Conservation (phyloP, 2,888 invertebrate genomes). For the Adela reaumurella region DNA sequence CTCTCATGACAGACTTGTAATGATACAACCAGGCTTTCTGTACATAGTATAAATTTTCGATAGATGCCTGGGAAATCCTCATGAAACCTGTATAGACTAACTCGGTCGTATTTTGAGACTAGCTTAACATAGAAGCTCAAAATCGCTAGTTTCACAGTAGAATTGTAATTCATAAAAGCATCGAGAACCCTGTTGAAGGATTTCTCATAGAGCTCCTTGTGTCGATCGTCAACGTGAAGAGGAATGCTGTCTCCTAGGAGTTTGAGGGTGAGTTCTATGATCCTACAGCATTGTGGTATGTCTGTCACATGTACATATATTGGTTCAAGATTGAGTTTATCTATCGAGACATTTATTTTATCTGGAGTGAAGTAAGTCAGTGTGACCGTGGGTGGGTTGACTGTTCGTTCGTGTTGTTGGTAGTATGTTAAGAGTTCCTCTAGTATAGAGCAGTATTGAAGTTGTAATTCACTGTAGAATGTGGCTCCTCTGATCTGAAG, state of each 20-base stretch:
- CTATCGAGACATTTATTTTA: constrained; percentile 29
- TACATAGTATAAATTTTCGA: constrained; percentile 20
- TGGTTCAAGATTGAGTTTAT: constrained; percentile 35
- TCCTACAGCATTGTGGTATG: constrained; percentile 26
- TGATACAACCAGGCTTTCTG: constrained; percentile 27
- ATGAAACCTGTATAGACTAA: constrained; percentile 22
- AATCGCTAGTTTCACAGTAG: constrained; percentile 31
- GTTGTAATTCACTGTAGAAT: constrained; percentile 43
- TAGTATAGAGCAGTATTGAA: constrained; percentile 44
- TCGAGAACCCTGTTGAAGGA: constrained; percentile 23
- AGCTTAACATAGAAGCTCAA: constrained; percentile 32
- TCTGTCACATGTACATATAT: constrained; percentile 34
- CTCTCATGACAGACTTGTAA: constrained; percentile 29
- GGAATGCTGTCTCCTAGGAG: constrained; percentile 35
- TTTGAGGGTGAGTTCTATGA: constrained; percentile 32
- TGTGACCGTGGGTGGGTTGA: constrained; percentile 14
- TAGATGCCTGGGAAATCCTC: constrained; percentile 23
- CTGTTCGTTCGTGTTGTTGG: constrained; percentile 19
- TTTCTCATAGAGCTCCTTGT: constrained; percentile 18
- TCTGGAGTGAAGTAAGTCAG: constrained; percentile 45
- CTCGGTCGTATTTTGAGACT: constrained; percentile 26
- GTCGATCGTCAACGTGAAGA: constrained; percentile 24
- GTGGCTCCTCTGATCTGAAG: constrained; percentile 46
- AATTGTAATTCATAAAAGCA: constrained; percentile 30
- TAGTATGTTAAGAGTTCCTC: constrained; percentile 38